Conservation (phyloP, 2,888 invertebrate genomes). For the Apodemia zela region DNA sequence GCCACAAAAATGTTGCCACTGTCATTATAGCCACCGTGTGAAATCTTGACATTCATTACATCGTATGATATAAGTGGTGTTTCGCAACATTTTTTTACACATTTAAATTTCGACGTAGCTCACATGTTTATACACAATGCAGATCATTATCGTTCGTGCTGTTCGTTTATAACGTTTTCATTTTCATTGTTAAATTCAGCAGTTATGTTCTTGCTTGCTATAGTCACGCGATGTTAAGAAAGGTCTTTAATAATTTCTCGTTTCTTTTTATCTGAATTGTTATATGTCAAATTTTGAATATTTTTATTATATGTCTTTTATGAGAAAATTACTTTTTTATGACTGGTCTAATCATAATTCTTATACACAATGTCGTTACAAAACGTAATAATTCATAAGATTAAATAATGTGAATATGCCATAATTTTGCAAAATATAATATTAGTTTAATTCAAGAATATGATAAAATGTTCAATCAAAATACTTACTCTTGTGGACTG, state of each 20-base stretch:
- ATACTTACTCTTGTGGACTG: no score
- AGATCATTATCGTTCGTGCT: conserved; percentile 27
- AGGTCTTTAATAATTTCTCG: conserved; percentile 18
- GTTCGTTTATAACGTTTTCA: conserved; percentile 26
- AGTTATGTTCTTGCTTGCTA: conserved; percentile 13
- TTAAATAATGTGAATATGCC: neutral
- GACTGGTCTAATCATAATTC: neutral
- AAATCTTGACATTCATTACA: conserved; percentile 32
- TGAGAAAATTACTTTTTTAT: neutral
- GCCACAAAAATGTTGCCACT: conserved; percentile 5
- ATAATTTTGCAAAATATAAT: no score
- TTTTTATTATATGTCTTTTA: neutral
- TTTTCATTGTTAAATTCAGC: conserved; percentile 28
- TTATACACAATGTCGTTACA: neutral
- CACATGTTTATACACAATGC: conserved; percentile 48
- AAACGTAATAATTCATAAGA: neutral
- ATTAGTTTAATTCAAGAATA: no score
- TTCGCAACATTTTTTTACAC: conserved; percentile 34
- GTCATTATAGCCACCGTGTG: conserved; percentile 25
- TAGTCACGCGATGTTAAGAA: conserved; percentile 18
- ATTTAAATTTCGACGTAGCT: conserved; percentile 46
- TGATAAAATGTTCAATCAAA: no score
- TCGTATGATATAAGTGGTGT: conserved; percentile 31
- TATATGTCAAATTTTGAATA: conserved; percentile 1
- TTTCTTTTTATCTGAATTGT: conserved; percentile 4